Percentiles rank a stretch among this genome's conserved stretches.
Conservation (phyloP, 2,113 vertebrate species). For the Heteronetta atricapilla region DNA sequence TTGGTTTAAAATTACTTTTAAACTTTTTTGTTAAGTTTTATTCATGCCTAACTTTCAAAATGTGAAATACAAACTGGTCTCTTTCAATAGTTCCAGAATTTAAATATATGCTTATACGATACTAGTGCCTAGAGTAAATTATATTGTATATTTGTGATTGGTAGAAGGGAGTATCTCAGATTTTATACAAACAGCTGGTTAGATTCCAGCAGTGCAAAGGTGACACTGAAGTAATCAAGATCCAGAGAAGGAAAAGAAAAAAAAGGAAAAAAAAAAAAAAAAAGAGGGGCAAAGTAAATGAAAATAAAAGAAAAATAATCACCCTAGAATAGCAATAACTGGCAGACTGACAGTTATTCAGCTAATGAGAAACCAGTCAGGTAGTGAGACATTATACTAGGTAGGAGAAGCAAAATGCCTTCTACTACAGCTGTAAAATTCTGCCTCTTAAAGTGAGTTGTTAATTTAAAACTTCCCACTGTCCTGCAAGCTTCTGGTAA, state of each 20-base stretch:
- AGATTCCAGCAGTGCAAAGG: neutral
- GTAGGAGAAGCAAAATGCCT: neutral
- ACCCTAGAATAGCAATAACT: neutral
- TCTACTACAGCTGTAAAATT: neutral
- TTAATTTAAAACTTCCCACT: slow-evolving; percentile 14
- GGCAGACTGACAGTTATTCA: neutral
- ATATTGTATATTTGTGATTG: neutral
- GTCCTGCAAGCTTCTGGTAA: neutral
- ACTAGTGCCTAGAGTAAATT: neutral
- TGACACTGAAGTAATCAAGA: neutral
- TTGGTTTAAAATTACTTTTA: neutral
- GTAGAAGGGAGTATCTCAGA: no score
- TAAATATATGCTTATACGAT: neutral
- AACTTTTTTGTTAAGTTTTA: neutral
- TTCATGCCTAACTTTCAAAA: neutral
- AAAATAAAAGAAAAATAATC: neutral
- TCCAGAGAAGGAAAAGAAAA: neutral
- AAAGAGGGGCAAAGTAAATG: neutral
- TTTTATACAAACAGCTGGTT: neutral
- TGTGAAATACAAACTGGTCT: neutral
- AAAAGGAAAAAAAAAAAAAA: rapidly evolving
- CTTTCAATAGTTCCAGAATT: neutral
- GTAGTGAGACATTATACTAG: neutral
- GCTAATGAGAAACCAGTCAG: neutral
- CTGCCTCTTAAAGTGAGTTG: neutral